Evolutionary conservation across 2,888 invertebrate species (phyloP).

Genomic region (Rhorus exstirpatorius): DNA sequence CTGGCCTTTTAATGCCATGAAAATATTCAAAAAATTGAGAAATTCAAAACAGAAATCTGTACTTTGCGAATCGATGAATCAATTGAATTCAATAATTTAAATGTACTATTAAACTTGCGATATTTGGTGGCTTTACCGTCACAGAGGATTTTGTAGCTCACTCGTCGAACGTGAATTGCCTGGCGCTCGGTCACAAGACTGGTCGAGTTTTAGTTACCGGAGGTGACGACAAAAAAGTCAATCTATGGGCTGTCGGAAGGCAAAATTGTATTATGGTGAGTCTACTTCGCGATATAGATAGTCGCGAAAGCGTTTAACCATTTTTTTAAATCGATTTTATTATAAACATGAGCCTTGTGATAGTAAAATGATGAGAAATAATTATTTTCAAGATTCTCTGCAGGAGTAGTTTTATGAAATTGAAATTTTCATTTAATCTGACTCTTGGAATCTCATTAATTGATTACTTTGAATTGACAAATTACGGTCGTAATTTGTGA

Average conservation of each 20-base stretch:
- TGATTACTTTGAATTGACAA: too few species aligned
- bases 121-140: too few species aligned
- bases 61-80: too few species aligned
- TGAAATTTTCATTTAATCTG: too few species aligned
- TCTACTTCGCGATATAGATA: slow-evolving; percentile 64
- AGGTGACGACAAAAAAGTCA: slow-evolving; percentile 98
- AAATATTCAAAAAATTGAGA: too few species aligned
- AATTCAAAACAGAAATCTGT: too few species aligned
- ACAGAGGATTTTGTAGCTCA: slow-evolving; percentile 96
- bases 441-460: too few species aligned
- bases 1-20: too few species aligned
- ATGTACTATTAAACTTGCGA: too few species aligned
- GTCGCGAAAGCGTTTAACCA: slow-evolving; percentile 16
- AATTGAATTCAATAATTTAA: not conserved
- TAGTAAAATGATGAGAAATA: too few species aligned
- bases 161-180: slow-evolving; percentile 94
- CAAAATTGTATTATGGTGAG: slow-evolving; percentile 97
- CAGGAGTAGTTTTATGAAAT: not conserved
- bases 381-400: not conserved
- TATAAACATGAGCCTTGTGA: too few species aligned
- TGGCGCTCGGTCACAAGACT: slow-evolving; percentile 96
- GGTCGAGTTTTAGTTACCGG: slow-evolving; percentile 97
- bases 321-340: not conserved
- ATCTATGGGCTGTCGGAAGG: slow-evolving; percentile 98
- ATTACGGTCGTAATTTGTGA: too few species aligned